A percentile compares a stretch with the other conserved stretches of the same genome.
Conservation (phyloP, 37 sponge, comb jelly and placozoan species). For the Cliona cf. orientalis region DNA sequence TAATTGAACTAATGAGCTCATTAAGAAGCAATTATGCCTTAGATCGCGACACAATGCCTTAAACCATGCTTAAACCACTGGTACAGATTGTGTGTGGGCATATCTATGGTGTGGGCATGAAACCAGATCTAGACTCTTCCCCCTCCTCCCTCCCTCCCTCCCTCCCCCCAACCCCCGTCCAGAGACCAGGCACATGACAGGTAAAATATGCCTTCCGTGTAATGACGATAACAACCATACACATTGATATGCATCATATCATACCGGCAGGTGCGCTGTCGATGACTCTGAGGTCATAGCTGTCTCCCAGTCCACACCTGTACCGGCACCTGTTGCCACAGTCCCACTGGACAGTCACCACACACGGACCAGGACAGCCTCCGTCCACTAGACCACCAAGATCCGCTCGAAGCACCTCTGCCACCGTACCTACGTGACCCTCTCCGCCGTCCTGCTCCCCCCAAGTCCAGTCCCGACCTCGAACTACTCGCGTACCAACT, state of each 20-base stretch:
- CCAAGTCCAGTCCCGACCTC: constrained; percentile 74
- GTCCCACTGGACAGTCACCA: constrained; percentile 84
- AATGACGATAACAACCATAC: no score
- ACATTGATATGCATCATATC: not conserved
- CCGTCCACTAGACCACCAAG: not conserved
- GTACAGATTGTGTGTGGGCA: no score
- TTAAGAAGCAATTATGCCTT: no score
- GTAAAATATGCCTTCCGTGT: no score
- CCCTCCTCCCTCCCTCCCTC: no score
- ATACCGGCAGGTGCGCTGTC: constrained; percentile 65
- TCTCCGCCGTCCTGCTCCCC: constrained; percentile 70
- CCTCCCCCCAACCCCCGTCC: no score
- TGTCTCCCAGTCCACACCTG: constrained; percentile 51
- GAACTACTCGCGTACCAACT: constrained; percentile 55
- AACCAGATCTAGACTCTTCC: no score
- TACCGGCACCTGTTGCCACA: constrained; percentile 63
- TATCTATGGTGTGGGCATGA: no score
- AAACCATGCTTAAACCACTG: no score
- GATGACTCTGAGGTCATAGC: constrained; percentile 62
- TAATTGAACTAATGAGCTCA: no score
- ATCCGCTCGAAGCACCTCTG: constrained; percentile 45
- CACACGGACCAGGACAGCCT: not conserved
- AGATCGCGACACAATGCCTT: no score
- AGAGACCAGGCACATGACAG: no score
- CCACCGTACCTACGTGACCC: constrained; percentile 73